phyloP scores from a whole-genome alignment of 2,888 invertebrate species.

The Diaphora mendica region DNA sequence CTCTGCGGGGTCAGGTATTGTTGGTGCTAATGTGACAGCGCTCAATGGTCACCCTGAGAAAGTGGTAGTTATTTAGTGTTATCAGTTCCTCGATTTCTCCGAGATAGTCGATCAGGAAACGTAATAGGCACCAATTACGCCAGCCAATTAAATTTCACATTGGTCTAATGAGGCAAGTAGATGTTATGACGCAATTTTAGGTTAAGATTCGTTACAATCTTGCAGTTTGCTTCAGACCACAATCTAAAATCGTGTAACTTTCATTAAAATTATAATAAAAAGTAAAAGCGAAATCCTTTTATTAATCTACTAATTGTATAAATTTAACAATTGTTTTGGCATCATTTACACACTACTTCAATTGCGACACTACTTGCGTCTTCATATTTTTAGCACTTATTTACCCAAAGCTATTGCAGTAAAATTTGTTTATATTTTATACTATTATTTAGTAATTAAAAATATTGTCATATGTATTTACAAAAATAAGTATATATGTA shows the following conservation, averaged over 20 bases:
- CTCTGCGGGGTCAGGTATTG: slow-evolving; percentile 70
- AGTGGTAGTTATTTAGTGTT: slow-evolving; percentile 70
- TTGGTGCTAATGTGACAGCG: slow-evolving; percentile 56
- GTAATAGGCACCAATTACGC: slow-evolving; percentile 60
- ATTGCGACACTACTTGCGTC: not conserved
- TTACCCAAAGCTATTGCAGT: not conserved
- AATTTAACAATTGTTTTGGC: not conserved
- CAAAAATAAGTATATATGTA: too few species aligned
- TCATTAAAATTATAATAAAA: slow-evolving; percentile 1
- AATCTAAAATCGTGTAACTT: not conserved
- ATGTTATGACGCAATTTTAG: slow-evolving; percentile 6
- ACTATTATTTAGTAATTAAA: not conserved
- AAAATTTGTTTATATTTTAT: not conserved
- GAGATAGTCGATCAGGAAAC: slow-evolving; percentile 60
- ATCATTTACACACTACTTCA: too few species aligned
- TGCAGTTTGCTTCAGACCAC: not conserved
- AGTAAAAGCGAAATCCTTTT: not conserved
- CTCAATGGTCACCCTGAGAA: slow-evolving; percentile 57
- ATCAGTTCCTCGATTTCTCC: slow-evolving; percentile 59
- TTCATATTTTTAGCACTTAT: not conserved
- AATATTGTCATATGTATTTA: not conserved
- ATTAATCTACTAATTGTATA: not conserved
- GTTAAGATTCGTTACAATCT: not conserved
- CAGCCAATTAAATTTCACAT: slow-evolving; percentile 20
- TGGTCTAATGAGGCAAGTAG: slow-evolving; percentile 3